A percentile compares a stretch with the other conserved stretches of the same genome.
Evolutionary conservation across 2,888 invertebrate genomes (phyloP).

Genomic region (Drosophila infuscata): DNA sequence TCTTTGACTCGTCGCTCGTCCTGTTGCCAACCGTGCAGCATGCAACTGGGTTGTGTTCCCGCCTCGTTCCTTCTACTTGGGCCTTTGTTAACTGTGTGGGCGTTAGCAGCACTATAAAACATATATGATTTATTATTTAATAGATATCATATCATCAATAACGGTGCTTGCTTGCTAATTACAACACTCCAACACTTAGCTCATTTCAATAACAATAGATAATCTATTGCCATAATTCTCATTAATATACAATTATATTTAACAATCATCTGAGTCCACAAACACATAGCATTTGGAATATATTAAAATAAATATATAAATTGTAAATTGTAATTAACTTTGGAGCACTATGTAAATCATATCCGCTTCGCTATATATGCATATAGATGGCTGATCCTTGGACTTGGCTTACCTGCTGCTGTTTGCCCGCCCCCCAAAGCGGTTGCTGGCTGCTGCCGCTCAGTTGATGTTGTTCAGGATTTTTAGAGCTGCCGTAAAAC

Average conservation of each 20-base stretch:
- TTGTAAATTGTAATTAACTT: not conserved
- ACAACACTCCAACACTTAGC: not conserved
- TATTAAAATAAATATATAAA: not conserved
- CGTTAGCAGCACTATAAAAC: constrained; percentile 28
- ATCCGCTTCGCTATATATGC: not conserved
- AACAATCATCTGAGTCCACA: not conserved
- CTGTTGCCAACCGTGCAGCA: constrained; percentile 26
- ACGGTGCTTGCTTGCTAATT: constrained; percentile 1
- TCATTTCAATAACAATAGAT: not conserved
- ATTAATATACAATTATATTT: not conserved
- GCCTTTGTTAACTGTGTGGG: not conserved
- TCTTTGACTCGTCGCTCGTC: constrained; percentile 22
- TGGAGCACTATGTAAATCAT: not conserved
- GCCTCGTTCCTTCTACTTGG: not conserved
- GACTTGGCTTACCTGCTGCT: constrained; percentile 46
- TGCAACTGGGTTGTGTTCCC: constrained; percentile 33
- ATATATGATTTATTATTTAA: not conserved
- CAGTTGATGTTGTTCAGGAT: not conserved
- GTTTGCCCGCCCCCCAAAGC: constrained; percentile 9
- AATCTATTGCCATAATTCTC: not conserved
- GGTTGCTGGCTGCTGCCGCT: not conserved
- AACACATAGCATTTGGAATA: not conserved
- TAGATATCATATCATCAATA: not conserved
- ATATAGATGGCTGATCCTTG: not conserved
- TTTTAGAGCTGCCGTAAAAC: constrained; percentile 8